Evolutionary conservation across 1,140 invertebrate species (phyloP), one percentile per base, ranked within the genome.

Genomic region (Mesaphorura yosii): DNA sequence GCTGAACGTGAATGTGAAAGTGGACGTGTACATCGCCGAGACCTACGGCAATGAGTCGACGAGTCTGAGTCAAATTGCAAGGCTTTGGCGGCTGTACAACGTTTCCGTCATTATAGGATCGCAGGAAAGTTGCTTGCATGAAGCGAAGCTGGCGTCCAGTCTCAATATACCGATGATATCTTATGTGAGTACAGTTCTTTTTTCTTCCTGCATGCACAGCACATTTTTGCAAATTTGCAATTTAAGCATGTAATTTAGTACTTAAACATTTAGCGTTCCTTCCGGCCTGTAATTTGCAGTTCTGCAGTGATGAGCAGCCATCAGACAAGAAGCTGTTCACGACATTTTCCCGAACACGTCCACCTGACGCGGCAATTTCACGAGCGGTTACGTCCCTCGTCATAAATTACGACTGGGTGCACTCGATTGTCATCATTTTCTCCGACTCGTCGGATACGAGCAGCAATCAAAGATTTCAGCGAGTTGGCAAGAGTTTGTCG

Each of bases 51-150:
- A 88, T 61, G 91, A 95, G 70, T 76, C 81, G 56, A 76, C 78
- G 20, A 93, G 90, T 65, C 88, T 95, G 48, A 69, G 78, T 44
- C 77, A 84, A 71, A 90, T 89, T 10, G 90, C 88, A 1, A 72
- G 81, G 15, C 72, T 96, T 5, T 92, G 88, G 88, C 83, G 78
- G 25, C 73, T 49, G 19, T 19, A 77, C 55, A 88, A 90, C 62
- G 78, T 95, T 34, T 85, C 84, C 0, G 91, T 81, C 28, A 93
- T 85, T 64, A 86, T 97, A 57, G 93, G 93, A 0, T 92, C 92
- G 0, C 91, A 96, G 68, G 90, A 94, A 69, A 92, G 88, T 0
- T 97, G 92, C 68, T 77, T 90, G 1, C 88, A 93, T 67, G 93
- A 97, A 69, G 92, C 86, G 0, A 78, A 82, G 49, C 87, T 97